Percentiles rank a stretch among this genome's conserved stretches.
Evolutionary conservation across 64 coral and sea anemone genomes (phyloP).

Genomic region (Montipora foliosa): DNA sequence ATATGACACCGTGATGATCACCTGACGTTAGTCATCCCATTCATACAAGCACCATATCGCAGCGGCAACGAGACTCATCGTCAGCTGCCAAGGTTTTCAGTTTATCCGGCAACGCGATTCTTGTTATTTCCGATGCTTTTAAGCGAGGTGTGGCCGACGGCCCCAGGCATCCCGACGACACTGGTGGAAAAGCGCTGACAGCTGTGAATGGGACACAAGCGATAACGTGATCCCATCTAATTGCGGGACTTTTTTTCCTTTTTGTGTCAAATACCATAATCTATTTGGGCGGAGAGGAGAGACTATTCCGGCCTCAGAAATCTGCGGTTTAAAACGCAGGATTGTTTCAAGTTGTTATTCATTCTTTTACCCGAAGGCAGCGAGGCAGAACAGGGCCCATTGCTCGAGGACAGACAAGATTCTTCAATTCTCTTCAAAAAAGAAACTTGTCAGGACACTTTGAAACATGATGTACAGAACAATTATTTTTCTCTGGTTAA

Average conservation of each 20-base stretch:
- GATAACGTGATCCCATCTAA: not conserved
- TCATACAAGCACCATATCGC: not conserved
- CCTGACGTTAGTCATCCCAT: not conserved
- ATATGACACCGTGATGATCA: not conserved
- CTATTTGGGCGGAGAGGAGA: not conserved
- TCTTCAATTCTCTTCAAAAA: not conserved
- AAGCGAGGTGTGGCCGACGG: too few relatives aligned
- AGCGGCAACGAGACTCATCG: not conserved
- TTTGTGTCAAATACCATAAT: not conserved
- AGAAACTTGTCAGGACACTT: not conserved
- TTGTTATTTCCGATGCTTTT: slow-evolving; percentile 13
- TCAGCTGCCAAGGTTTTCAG: not conserved
- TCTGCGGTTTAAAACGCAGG: slow-evolving; percentile 8
- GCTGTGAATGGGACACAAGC: not conserved
- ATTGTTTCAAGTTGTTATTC: not conserved
- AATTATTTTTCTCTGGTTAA: slow-evolving; percentile 7
- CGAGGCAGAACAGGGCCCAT: slow-evolving; percentile 9
- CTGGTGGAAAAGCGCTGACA: not conserved
- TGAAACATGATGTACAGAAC: slow-evolving; percentile 15
- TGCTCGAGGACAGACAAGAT: not conserved
- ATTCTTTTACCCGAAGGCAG: slow-evolving; percentile 9
- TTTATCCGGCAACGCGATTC: not conserved
- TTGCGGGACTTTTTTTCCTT: slow-evolving; percentile 17
- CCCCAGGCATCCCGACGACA: not conserved
- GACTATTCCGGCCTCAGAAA: not conserved